Conservation (phyloP, 2,113 vertebrate genomes). For the Pontoporia blainvillei region DNA sequence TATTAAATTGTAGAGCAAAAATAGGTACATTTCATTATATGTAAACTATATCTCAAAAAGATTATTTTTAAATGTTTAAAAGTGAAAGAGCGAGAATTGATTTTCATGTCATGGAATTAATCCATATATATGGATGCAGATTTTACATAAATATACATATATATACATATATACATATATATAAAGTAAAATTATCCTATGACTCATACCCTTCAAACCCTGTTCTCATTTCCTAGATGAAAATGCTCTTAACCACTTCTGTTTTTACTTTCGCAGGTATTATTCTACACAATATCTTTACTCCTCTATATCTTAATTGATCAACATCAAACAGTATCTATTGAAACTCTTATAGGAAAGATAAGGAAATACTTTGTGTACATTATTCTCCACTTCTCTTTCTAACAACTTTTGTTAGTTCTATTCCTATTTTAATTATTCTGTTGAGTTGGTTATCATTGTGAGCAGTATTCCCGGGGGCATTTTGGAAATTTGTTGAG, state of each 20-base stretch:
- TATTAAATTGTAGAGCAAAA: not conserved
- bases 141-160: not conserved
- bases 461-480: not conserved
- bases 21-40: not conserved
- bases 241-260: not conserved
- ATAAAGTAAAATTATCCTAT: not conserved
- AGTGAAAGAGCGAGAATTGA: not conserved
- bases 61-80: not conserved
- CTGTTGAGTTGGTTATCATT: not conserved
- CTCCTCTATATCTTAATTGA: not conserved
- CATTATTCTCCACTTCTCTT: not conserved
- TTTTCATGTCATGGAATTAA: not conserved
- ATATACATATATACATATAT: not conserved
- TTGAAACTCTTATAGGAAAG: not conserved
- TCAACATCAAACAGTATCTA: not conserved
- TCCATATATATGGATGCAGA: not conserved
- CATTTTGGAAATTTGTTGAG: not conserved
- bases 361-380: not conserved
- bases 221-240: not conserved
- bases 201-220: not conserved
- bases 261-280: not conserved
- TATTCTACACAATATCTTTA: not conserved
- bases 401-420: not conserved
- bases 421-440: conserved; percentile 5
- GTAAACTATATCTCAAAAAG: not conserved